Conservation (phyloP, 37 sponge, comb jelly and placozoan species). For the Agelas oroides region DNA sequence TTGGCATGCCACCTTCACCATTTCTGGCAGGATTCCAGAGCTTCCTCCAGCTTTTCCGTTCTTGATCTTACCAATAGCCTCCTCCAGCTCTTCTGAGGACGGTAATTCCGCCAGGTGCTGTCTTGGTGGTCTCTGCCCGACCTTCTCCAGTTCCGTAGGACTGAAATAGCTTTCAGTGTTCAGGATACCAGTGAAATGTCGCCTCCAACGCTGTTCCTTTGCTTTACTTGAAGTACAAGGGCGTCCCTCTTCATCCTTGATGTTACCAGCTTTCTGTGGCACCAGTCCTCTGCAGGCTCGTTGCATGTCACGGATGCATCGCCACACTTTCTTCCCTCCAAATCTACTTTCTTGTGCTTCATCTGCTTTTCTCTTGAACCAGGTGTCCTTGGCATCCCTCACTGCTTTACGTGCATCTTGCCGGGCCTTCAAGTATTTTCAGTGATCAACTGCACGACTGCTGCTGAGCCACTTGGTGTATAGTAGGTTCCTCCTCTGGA, state of each 20-base stretch:
- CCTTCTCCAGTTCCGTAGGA: neutral
- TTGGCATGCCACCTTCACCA: too few species aligned
- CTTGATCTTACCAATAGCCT: neutral
- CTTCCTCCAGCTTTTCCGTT: slow-evolving; percentile 34
- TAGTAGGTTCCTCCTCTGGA: neutral
- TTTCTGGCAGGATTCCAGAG: slow-evolving; percentile 6
- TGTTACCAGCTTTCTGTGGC: neutral
- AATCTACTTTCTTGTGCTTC: neutral
- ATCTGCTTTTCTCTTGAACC: slow-evolving; percentile 20
- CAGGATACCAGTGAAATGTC: slow-evolving; percentile 23
- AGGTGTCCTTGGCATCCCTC: neutral
- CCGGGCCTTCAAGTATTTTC: neutral
- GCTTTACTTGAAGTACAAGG: neutral
- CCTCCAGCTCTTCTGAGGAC: neutral
- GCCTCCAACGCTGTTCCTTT: slow-evolving; percentile 11
- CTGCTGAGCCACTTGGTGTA: neutral
- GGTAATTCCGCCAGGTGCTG: too few species aligned
- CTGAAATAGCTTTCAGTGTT: slow-evolving; percentile 23
- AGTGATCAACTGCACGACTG: neutral
- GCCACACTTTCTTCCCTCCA: slow-evolving; percentile 24
- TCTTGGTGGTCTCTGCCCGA: neutral
- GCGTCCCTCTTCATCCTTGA: slow-evolving; percentile 13
- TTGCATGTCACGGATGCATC: slow-evolving; percentile 19
- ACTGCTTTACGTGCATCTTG: too few species aligned
- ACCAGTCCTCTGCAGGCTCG: neutral